Conservation (phyloP, 2,797 vertebrate genomes). For the Arremon aurantiirostris region DNA sequence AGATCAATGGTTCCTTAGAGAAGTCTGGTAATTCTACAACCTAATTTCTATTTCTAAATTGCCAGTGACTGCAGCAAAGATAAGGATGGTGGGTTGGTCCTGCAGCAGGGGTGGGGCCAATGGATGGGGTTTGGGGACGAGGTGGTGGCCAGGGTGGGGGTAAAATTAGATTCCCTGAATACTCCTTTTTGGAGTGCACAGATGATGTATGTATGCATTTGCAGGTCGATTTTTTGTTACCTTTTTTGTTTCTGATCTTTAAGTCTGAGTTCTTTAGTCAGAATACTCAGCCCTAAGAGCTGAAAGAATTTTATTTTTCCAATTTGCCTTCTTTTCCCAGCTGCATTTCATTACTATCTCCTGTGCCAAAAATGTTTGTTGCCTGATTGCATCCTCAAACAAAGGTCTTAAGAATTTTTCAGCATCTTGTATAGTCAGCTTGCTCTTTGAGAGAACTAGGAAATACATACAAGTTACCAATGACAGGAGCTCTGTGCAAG, state of each 20-base stretch:
- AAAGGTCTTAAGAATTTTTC: neutral
- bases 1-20: neutral
- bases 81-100: neutral
- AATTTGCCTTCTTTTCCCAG: neutral
- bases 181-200: neutral
- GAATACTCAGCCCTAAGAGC: neutral
- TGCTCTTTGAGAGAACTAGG: neutral
- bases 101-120: neutral
- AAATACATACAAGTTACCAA: neutral
- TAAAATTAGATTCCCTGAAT: neutral
- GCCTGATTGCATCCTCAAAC: neutral
- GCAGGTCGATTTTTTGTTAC: neutral
- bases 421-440: neutral
- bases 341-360: neutral
- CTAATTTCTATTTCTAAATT: neutral
- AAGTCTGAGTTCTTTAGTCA: neutral
- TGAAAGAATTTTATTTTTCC: neutral
- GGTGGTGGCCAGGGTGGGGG: neutral
- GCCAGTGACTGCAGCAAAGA: neutral
- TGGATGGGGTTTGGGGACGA: neutral
- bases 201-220: neutral
- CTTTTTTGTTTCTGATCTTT: neutral
- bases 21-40: neutral
- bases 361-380: neutral
- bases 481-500: neutral